A percentile compares a stretch with the other conserved stretches of the same genome.
Evolutionary conservation across 1,140 invertebrate species (phyloP).

Genomic region (Bombus sylvicola): DNA sequence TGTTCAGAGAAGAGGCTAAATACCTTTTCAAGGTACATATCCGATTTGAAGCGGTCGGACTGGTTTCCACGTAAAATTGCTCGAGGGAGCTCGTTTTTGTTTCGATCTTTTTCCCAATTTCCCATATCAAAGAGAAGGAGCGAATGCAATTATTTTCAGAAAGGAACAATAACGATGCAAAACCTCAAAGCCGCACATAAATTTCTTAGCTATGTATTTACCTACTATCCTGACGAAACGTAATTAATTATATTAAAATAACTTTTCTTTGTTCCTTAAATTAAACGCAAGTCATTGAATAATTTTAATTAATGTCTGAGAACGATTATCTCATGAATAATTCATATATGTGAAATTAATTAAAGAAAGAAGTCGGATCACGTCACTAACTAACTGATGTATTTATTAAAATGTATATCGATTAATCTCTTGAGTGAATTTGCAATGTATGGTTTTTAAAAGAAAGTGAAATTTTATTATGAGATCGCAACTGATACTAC

Average conservation of each 20-base stretch:
- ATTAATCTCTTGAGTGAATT: not conserved
- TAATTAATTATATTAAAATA: not conserved
- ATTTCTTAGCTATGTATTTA: not conserved
- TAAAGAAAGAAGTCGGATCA: not conserved
- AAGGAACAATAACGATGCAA: not conserved
- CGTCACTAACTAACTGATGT: not conserved
- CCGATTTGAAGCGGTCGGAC: not conserved
- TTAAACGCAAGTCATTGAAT: not conserved
- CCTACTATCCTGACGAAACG: too few species aligned
- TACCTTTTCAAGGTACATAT: slow-evolving; percentile 42
- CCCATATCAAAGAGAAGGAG: not conserved
- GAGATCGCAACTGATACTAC: not conserved
- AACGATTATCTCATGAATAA: not conserved
- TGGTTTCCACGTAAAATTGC: not conserved
- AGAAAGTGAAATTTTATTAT: not conserved
- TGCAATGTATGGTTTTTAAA: not conserved
- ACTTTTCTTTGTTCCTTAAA: not conserved
- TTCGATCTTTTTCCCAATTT: slow-evolving; percentile 12
- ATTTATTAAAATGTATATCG: not conserved
- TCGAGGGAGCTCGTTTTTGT: not conserved
- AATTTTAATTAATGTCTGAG: not conserved
- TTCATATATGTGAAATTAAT: not conserved
- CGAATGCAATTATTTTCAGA: not conserved
- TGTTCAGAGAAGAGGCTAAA: slow-evolving; percentile 8
- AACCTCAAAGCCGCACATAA: too few species aligned